These are phyloP conservation scores for Halisarca cf. caerulea DNA, from an alignment of 37 sponge, comb jelly and placozoan genomes.

Conservation along the genomic window DNA sequence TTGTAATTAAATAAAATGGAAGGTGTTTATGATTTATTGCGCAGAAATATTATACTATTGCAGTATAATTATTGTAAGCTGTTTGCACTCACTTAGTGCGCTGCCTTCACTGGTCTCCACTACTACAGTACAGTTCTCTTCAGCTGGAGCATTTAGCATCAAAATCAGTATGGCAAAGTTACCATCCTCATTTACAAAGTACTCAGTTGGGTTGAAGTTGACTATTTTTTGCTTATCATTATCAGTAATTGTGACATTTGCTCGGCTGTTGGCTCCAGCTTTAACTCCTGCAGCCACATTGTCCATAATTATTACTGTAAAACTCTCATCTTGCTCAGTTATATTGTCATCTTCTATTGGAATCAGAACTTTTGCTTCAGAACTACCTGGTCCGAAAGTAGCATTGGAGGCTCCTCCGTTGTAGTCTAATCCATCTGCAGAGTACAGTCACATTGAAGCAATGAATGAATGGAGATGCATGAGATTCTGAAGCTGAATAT, in stretches of 20 bases:
- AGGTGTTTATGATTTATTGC: no score
- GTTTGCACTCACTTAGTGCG: constrained; percentile 1
- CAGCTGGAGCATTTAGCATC: not conserved
- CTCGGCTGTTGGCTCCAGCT: not conserved
- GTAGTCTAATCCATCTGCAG: no score
- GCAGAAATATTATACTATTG: no score
- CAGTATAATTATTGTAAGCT: no score
- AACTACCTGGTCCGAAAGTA: constrained; percentile 5
- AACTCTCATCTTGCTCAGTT: constrained; percentile 17
- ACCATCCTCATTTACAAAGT: not conserved
- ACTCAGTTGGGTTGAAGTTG: not conserved
- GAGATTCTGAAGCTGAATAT: no score
- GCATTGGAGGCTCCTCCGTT: no score
- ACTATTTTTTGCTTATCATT: no score
- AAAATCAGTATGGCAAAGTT: constrained; percentile 8
- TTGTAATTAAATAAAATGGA: no score
- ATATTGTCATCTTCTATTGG: constrained; percentile 30
- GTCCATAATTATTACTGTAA: not conserved
- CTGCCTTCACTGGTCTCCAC: not conserved
- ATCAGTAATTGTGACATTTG: not conserved
- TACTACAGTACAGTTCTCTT: not conserved
- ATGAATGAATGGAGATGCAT: no score
- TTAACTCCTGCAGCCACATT: not conserved
- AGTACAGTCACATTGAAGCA: no score
- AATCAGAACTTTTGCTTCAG: not conserved